phyloP scores from a whole-genome alignment of 1,140 invertebrate genomes.

The Eriosoma lanigerum region DNA sequence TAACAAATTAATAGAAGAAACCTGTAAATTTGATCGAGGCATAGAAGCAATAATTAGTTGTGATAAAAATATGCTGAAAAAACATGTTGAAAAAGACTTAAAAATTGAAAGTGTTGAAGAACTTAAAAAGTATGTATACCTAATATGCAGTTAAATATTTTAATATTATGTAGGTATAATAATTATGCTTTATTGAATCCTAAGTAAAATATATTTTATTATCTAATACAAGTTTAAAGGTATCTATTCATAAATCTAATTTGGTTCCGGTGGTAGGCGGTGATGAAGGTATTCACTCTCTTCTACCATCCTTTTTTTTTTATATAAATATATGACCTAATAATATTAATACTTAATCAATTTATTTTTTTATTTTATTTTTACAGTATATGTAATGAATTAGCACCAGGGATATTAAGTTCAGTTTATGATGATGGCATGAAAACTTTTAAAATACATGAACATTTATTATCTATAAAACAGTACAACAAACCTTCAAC shows the following conservation, averaged over 20 bases:
- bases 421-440: background rate
- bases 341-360: too few relatives aligned
- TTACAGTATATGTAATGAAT: constrained; percentile 21
- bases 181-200: too few relatives aligned
- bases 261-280: too few relatives aligned
- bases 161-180: too few relatives aligned
- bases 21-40: constrained; percentile 40
- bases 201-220: too few relatives aligned
- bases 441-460: constrained; percentile 34
- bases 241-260: too few relatives aligned
- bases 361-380: too few relatives aligned
- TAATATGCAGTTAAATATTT: too few relatives aligned
- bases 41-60: constrained; percentile 23
- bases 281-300: too few relatives aligned
- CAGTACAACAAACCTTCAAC: background rate
- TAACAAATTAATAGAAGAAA: background rate
- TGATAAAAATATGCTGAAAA: constrained; percentile 2
- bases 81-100: background rate
- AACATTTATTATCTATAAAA: constrained; percentile 36
- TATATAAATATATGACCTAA: too few relatives aligned
- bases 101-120: background rate
- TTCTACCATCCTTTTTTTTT: too few relatives aligned
- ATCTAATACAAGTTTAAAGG: too few relatives aligned
- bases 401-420: background rate
- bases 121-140: constrained; percentile 26